Evolutionary conservation across 2,888 invertebrate genomes (phyloP), one percentile per base, ranked within the genome.

Genomic region (Ryuthela nishihirai): DNA sequence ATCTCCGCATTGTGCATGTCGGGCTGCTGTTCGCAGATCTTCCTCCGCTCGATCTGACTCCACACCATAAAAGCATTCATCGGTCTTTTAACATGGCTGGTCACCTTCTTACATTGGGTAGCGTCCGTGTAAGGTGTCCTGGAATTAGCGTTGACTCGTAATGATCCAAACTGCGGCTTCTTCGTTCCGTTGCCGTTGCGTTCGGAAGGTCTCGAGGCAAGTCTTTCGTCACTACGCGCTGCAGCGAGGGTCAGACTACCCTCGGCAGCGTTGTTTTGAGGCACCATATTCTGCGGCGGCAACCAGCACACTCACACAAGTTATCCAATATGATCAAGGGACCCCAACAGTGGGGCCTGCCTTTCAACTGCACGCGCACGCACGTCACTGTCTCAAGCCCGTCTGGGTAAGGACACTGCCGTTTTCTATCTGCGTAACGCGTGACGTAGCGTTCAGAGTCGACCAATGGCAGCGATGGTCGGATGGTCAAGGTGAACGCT

Each of bases 21-120:
- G 1, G 98, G 97, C 48, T 91, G 89, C 64, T 86, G 83, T 74
- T 95, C 93, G 77, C 94, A 93, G 68, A 98, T 98, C 82, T 94
- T 93, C 73, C 93, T 84, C 69, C 97, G 83, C 74, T 97, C 93
- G 70, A 95, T 90, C 78, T 98, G 97, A 65, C 92, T 92, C 95
- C 95, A 98, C 50, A 97, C 97, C 95, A 97, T 97, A 79, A 95
- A 95, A 63, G 95, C 94, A 78, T 98, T 98, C 98, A 98, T 98
- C 58, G 98, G 98, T 72, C 98, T 82, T 78, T 98, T 98, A 76
- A 98, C 92, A 82, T 98, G 97, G 75, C 92, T 93, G 36, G 94
- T 89, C 78, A 92, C 89, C 80, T 98, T 98, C 80, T 98, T 95
- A 69, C 78, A 78, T 66, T 77, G 76, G 15, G 97, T 98, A 64